These are phyloP conservation scores for Anticlea derivata DNA, from an alignment of 2,888 invertebrate species.

Conservation along the genomic window DNA sequence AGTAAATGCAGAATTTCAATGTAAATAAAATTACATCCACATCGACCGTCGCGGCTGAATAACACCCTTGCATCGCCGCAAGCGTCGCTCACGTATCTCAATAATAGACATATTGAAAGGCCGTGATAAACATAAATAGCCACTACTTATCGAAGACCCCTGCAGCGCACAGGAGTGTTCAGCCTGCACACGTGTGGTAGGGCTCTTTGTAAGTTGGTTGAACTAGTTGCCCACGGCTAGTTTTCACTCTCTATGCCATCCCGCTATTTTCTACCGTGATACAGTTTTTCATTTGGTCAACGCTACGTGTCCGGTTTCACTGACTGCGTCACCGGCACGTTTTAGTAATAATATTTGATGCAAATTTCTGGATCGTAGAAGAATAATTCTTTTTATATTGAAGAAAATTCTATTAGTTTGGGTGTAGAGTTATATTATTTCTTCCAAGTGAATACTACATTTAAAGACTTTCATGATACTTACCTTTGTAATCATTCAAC, in stretches of 20 bases:
- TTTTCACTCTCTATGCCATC: conserved; percentile 78
- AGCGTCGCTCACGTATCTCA: conserved; percentile 55
- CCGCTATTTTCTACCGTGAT: conserved; percentile 73
- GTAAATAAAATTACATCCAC: conserved; percentile 58
- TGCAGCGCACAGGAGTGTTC: conserved; percentile 4
- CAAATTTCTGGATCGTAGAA: too few species aligned
- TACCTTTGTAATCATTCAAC: too few species aligned
- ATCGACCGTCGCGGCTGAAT: conserved; percentile 47
- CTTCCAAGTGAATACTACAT: too few species aligned
- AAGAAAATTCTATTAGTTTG: too few species aligned
- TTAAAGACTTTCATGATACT: too few species aligned
- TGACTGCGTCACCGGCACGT: conserved; percentile 43
- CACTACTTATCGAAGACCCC: conserved; percentile 40
- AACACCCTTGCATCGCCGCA: conserved; percentile 54
- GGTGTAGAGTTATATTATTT: too few species aligned
- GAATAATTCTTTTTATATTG: too few species aligned
- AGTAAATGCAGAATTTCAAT: conserved; percentile 47
- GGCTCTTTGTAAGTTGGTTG: conserved; percentile 51
- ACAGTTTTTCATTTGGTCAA: conserved; percentile 71
- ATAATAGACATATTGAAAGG: conserved; percentile 64
- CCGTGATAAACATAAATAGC: conserved; percentile 52
- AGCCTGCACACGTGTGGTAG: conserved; percentile 26
- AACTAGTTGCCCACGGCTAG: conserved; percentile 50
- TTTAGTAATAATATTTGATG: conserved; percentile 7
- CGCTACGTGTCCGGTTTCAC: conserved; percentile 63